phyloP scores from a whole-genome alignment of 2,797 vertebrate species.

The Chaetodon trifasciatus region DNA sequence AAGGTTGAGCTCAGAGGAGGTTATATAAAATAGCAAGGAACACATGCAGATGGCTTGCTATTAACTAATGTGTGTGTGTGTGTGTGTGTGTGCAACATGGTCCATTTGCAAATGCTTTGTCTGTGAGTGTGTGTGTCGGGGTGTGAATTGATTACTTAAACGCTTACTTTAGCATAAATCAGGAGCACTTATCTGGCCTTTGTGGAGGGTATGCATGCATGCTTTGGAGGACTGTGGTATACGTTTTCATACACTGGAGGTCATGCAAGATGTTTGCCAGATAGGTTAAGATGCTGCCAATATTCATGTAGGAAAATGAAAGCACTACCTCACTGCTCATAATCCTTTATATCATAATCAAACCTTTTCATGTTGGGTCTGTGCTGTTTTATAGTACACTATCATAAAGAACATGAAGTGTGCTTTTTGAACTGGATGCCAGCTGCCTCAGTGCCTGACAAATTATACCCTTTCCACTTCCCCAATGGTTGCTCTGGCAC shows the following conservation, averaged over 20 bases:
- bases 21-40: slow-evolving; percentile 24
- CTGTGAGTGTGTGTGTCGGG: background rate
- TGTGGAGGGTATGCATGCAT: background rate
- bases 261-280: slow-evolving; percentile 1
- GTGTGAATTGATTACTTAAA: background rate
- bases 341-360: slow-evolving; percentile 18
- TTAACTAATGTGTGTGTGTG: background rate
- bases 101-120: background rate
- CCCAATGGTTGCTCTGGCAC: slow-evolving; percentile 47
- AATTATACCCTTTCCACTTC: slow-evolving; percentile 60
- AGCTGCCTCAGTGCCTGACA: slow-evolving; percentile 52
- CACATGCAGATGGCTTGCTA: background rate
- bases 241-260: background rate
- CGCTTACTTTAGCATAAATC: background rate
- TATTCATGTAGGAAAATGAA: slow-evolving; percentile 17
- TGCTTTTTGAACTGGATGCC: slow-evolving; percentile 54
- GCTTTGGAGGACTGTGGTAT: background rate
- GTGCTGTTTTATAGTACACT: slow-evolving; percentile 43
- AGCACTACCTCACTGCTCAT: slow-evolving; percentile 18
- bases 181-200: background rate
- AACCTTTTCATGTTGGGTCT: slow-evolving; percentile 29
- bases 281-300: background rate
- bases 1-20: background rate
- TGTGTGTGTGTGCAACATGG: background rate
- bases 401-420: slow-evolving; percentile 26